Base-by-base conservation (phyloP, 2,888 invertebrate genomes). In the Minunthozetes semirufus region DNA sequence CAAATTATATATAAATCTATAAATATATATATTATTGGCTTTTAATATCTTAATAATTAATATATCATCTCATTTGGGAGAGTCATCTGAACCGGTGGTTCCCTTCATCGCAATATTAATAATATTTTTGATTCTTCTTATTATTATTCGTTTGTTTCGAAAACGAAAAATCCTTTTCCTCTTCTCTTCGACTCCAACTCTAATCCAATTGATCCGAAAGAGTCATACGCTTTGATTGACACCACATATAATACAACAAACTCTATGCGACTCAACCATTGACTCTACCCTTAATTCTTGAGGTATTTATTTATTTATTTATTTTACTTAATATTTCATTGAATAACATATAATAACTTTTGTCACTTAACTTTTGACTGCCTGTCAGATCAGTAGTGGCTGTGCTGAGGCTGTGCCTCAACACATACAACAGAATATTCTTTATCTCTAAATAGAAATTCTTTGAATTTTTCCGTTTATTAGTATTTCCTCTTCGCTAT, bases 21-120 rank as follows among this genome's bases (percentile, higher is more conserved):
- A n/a, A n/a, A n/a, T n/a, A n/a, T n/a, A n/a, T n/a, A 53, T 53
- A 53, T 56, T 56, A 56, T 56, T 15, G 25, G 56, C 56, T 56
- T 56, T 56, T 56, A 56, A 56, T 56, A 56, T 53, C n/a, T 15
- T 48, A 48, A 17, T 48, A 48, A 48, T 48, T 17, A 48, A 48
- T 17, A 48, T 17, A 48, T 17, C 48, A 48, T 11, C 6, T 17
- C 17, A 48, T 48, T 22, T 13, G 9, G 22, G 2, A 9, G 11
- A 56, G 13, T 22, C 11, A n/a, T n/a, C n/a, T n/a, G n/a, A 13
- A 56, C 11, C 22, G 22, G 22, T 56, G 25, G 22, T 56, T 56
- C 22, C 13, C 53, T 25, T 56, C 25, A 11, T 11, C n/a, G 8
- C 56, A 56, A 56, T 22, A 19, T 25, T 19, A 11, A 25, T 11